A percentile compares a stretch with the other conserved stretches of the same genome.
phyloP scores from a whole-genome alignment of 2,797 vertebrate species.

The Hipposideros larvatus region DNA sequence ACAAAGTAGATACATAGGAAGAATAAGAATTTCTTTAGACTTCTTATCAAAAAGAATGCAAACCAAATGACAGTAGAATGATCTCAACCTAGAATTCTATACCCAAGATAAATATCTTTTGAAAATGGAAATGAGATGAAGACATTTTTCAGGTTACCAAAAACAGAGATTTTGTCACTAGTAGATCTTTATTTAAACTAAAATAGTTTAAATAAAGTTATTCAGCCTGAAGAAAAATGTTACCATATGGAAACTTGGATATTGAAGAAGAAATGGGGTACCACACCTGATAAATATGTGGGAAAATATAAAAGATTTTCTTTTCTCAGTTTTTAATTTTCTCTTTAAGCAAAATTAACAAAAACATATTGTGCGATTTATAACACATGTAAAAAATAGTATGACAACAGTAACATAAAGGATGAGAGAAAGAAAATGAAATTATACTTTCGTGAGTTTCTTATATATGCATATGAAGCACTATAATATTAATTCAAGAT shows the following conservation, averaged over 20 bases:
- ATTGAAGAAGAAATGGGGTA: background rate
- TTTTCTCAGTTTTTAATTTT: background rate
- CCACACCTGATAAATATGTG: background rate
- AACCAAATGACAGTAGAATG: background rate
- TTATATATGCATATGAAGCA: background rate
- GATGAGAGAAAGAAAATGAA: background rate
- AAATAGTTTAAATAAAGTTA: background rate
- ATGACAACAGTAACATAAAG: background rate
- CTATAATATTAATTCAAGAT: background rate
- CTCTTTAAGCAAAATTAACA: background rate
- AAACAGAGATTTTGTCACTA: background rate
- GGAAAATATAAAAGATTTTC: background rate
- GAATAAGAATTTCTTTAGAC: background rate
- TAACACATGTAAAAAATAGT: background rate
- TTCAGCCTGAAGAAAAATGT: background rate
- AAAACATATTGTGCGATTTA: background rate
- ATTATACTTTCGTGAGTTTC: background rate
- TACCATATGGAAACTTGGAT: background rate
- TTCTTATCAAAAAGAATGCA: background rate
- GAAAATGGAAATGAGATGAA: background rate
- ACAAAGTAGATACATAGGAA: background rate
- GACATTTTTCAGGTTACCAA: background rate
- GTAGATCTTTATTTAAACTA: background rate
- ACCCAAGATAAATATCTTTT: background rate
- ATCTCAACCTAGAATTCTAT: background rate